Base-by-base conservation (phyloP, 2,797 vertebrate species). In the Thalassophryne amazonica region DNA sequence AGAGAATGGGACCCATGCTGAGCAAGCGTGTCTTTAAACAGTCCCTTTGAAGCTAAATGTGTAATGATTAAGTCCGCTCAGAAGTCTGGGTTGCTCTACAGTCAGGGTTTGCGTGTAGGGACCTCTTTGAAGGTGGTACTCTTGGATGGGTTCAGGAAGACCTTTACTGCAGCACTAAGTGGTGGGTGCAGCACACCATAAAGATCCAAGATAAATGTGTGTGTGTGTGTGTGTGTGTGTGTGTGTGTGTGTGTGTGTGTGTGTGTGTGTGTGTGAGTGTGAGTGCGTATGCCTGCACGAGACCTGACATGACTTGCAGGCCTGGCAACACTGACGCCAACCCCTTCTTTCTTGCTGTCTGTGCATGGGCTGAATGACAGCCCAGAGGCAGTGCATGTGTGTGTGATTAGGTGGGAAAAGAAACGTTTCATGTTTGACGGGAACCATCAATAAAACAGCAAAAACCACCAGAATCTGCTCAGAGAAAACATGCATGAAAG, bases 101-200 rank as follows among this genome's bases (percentile, higher is more conserved):
- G 28, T 37, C 34, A 34, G 28, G 39, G 34, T 20, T 25, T 45
- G 67, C 38, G 54, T 62, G 49, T 35, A 15, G 41, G 46, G 18
- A 20, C 19, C 37, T 65, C 82, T 88, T 88, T 88, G 86, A 86
- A 86, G 84, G 80, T 40, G 68, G 41, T 19, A 34, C 75, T 77
- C 63, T 53, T 22, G 40, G 69, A 73, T 41, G 59, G 70, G 64
- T 69, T 59, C 72, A 76, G 73, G 84, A 89, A 90, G 85, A 86
- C 79, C 78, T 91, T 91, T 89, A 89, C 85, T 81, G 76, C 78
- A 72, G 71, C 25, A 42, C 75, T 90, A 91, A 91, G 90, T 90
- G 89, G 60, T 85, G 86, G 90, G 90, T 89, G 84, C 86, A 89
- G 86, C 74, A 75, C 73, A 55, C 86, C 84, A 87, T 91, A 91